These are phyloP conservation scores for Rattus norvegicus DNA, from an alignment of 2,113 vertebrate species.

Conservation along the genomic window DNA sequence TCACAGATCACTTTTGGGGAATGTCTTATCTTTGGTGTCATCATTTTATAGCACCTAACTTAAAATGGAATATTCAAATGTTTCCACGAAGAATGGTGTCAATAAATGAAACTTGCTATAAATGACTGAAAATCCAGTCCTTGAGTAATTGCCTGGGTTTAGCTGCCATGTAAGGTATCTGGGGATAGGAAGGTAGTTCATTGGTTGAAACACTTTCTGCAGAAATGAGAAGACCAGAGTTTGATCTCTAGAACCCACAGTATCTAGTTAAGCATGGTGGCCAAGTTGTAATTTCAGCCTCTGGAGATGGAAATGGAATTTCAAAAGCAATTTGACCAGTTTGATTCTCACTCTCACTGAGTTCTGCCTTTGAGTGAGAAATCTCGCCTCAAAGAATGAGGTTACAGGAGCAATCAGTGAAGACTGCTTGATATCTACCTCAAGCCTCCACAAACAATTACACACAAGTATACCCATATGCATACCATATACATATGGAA, in stretches of 20 bases:
- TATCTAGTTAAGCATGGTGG: no score
- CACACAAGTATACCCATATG: background rate
- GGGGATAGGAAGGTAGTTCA: background rate
- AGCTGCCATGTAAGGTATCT: background rate
- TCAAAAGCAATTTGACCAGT: background rate
- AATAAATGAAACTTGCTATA: background rate
- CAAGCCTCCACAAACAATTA: no score
- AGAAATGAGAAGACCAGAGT: background rate
- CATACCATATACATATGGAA: background rate
- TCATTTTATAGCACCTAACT: background rate
- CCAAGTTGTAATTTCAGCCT: background rate
- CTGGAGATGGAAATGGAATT: background rate
- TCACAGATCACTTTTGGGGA: background rate
- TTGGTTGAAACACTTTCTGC: background rate
- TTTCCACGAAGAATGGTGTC: background rate
- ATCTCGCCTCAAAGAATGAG: background rate
- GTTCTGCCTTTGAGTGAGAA: background rate
- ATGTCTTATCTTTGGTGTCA: background rate
- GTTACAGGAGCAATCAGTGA: background rate
- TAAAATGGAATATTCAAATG: background rate
- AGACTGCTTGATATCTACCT: no score
- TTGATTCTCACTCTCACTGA: background rate
- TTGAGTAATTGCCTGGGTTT: background rate
- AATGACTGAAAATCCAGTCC: background rate
- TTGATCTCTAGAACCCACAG: background rate